Percentiles rank a stretch among this genome's conserved stretches.
Evolutionary conservation across 2,888 invertebrate species (phyloP).

Genomic region (Microctonus brassicae): DNA sequence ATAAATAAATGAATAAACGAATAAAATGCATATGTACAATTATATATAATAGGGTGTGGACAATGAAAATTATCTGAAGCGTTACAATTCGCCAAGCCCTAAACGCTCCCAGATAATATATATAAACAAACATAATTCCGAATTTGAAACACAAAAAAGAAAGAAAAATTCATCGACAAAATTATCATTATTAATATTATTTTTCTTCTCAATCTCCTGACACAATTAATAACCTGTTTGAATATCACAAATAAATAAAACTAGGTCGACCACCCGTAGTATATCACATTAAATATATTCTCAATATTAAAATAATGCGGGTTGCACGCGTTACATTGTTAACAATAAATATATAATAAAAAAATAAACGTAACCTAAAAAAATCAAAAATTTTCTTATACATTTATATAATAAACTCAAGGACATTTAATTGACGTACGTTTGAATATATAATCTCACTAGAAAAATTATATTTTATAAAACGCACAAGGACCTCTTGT

Average conservation of each 20-base stretch:
- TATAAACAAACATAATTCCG: constrained; percentile 1
- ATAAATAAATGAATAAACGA: constrained; percentile 6
- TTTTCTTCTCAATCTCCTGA: not conserved
- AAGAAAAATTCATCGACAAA: not conserved
- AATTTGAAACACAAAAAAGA: not conserved
- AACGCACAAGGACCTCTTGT: constrained; percentile 38
- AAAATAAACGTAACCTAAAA: not conserved
- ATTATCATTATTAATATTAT: not conserved
- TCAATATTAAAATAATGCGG: constrained; percentile 4
- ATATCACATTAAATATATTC: not conserved
- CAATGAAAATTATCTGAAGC: constrained; percentile 56
- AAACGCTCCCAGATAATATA: constrained; percentile 50
- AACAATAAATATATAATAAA: not conserved
- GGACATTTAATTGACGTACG: not conserved
- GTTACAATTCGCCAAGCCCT: constrained; percentile 53
- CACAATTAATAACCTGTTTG: not conserved
- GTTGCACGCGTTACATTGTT: not conserved
- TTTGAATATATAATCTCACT: no score
- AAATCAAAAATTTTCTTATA: not conserved
- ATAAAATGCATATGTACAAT: no score
- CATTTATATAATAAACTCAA: not conserved
- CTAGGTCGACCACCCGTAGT: not conserved
- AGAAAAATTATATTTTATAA: not conserved
- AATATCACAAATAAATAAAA: constrained; percentile 2
- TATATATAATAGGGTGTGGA: constrained; percentile 48